A percentile compares a stretch with the other conserved stretches of the same genome.
These are phyloP conservation scores for Aphaenogaster rudis DNA, from an alignment of 1,140 invertebrate species.

Conservation along the genomic window DNA sequence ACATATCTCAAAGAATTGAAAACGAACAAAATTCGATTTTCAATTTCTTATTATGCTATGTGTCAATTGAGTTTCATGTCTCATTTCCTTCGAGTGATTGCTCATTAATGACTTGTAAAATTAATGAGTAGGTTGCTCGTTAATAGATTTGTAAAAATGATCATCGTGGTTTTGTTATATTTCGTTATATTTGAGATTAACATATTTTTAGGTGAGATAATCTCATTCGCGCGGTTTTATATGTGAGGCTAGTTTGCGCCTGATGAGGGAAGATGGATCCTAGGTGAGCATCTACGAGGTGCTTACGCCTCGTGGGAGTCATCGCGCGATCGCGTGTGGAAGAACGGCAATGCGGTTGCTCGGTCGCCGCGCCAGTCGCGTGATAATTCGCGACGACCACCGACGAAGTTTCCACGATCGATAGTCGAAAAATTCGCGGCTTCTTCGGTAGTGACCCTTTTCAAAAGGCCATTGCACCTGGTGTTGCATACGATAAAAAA, in stretches of 20 bases:
- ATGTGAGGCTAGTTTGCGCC: not conserved
- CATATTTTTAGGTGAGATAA: not conserved
- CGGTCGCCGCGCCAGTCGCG: conserved; percentile 66
- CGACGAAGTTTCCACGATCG: conserved; percentile 74
- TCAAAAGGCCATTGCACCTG: conserved; percentile 42
- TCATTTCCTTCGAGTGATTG: not conserved
- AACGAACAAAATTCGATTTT: not conserved
- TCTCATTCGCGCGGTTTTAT: not conserved
- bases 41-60: not conserved
- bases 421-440: conserved; percentile 72
- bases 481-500: conserved; percentile 16
- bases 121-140: not conserved
- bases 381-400: conserved; percentile 74
- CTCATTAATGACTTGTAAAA: not conserved
- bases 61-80: not conserved
- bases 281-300: conserved; percentile 44
- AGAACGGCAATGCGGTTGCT: conserved; percentile 41
- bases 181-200: not conserved
- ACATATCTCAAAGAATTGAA: not conserved
- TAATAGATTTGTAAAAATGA: not conserved
- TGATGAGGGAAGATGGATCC: conserved; percentile 7
- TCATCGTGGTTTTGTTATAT: not conserved
- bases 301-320: conserved; percentile 55
- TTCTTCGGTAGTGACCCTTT: conserved; percentile 50
- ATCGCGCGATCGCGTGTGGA: conserved; percentile 68